Conservation (phyloP, 1,140 invertebrate genomes). For the Drosophila rhopaloa region DNA sequence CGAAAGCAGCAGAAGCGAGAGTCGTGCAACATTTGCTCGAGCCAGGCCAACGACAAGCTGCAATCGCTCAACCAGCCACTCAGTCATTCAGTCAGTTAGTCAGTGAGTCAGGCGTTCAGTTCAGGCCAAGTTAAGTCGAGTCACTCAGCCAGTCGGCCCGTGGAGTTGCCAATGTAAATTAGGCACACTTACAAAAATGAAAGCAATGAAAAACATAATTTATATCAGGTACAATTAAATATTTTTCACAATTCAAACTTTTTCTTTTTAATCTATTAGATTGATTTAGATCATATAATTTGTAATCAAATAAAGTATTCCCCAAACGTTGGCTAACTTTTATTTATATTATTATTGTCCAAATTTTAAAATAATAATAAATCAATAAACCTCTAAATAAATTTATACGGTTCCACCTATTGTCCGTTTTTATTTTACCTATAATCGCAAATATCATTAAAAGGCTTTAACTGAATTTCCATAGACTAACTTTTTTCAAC, state of each 20-base stretch:
- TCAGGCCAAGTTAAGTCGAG: conserved; percentile 33
- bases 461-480: no score
- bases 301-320: no score
- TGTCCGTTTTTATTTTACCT: no score
- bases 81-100: conserved; percentile 40
- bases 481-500: neutral
- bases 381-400: no score
- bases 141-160: conserved; percentile 56
- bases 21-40: conserved; percentile 72
- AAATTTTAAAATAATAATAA: no score
- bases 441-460: no score
- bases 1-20: conserved; percentile 47
- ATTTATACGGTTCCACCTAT: no score
- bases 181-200: conserved; percentile 58
- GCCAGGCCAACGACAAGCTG: conserved; percentile 43
- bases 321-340: no score
- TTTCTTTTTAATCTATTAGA: neutral
- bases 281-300: no score
- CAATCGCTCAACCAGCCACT: conserved; percentile 64
- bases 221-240: neutral
- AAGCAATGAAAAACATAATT: neutral
- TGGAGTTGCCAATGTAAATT: conserved; percentile 78
- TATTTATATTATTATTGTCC: no score
- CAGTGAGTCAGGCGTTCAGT: conserved; percentile 12
- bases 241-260: neutral